Conservation (phyloP, 2,888 invertebrate species). For the Xestia c-nigrum region DNA sequence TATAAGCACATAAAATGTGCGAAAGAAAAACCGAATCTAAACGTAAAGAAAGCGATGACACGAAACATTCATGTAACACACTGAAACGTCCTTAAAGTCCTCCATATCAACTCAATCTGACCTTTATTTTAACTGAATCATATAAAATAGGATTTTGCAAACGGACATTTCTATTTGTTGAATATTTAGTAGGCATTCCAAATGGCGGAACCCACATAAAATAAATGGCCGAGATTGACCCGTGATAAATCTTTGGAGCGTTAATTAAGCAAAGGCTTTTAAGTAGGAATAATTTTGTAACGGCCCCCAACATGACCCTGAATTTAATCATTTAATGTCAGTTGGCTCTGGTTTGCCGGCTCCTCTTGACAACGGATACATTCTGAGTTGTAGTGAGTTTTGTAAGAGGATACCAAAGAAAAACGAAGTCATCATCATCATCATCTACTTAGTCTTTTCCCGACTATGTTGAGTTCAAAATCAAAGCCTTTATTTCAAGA, state of each 20-base stretch:
- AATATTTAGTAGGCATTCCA: conserved; percentile 61
- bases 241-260: conserved; percentile 70
- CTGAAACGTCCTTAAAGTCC: conserved; percentile 24
- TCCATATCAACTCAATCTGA: conserved; percentile 25
- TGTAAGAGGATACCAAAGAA: background rate
- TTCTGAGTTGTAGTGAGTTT: conserved; percentile 5
- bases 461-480: too few species aligned
- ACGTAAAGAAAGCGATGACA: conserved; percentile 26
- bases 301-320: conserved; percentile 46
- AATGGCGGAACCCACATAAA: conserved; percentile 64
- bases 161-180: conserved; percentile 62
- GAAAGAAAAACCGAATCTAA: conserved; percentile 7
- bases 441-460: too few species aligned
- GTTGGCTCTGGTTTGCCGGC: conserved; percentile 1
- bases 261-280: conserved; percentile 67
- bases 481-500: too few species aligned
- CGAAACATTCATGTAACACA: conserved; percentile 26
- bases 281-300: conserved; percentile 60
- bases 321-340: conserved; percentile 51
- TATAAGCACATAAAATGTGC: conserved; percentile 1
- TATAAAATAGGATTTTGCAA: conserved; percentile 57
- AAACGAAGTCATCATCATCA: background rate
- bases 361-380: conserved; percentile 21
- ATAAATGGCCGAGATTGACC: conserved; percentile 69
- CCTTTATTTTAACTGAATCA: conserved; percentile 45